Base-by-base conservation (phyloP, 2,888 invertebrate species). In the Stenurella melanura region DNA sequence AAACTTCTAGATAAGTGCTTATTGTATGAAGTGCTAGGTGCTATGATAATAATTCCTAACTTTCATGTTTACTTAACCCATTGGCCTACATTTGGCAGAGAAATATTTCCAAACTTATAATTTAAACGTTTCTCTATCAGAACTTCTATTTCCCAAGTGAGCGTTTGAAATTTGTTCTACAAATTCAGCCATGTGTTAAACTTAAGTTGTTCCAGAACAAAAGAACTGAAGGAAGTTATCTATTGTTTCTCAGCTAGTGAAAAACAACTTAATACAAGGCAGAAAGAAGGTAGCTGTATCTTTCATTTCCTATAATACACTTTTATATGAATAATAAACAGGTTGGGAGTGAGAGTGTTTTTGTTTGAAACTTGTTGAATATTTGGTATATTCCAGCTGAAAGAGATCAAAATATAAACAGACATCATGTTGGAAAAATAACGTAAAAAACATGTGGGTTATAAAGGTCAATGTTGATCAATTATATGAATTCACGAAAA, bases 101-200 rank as follows among this genome's bases (percentile, higher is more conserved):
- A 50, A 50, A 50, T 50, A 50, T 50, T n/a, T n/a, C n/a, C n/a
- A 50, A 50, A 50, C 50, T 50, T 50, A n/a, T 50, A n/a, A 50
- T 50, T 50, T 50, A 50, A 17, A 50, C 11, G 50, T 21, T 19
- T 50, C 21, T 12, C 42, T 9, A 50, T 19, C 19, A 19, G 15
- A 66, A 66, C 42, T 66, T 66, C 64, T 38, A 42, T 66, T 42
- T 66, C 64, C 42, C 64, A 15, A 42, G 64, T 6, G 64, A 50
- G 61, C 30, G 2, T 63, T 63, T 63, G 61, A 63, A 30, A 63
- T 63, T 66, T 66, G 42, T 42, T 66, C 64, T 17, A 38, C 42
- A 66, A 66, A 66, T 66, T 66, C 64, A 66, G 19, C 42, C 19
- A 38, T 42, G 42, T 63, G 61, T 63, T 63, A 63, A 63, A 63